Evolutionary conservation across 1,140 invertebrate species (phyloP), one percentile per base, ranked within the genome.

Genomic region (Heliconius nattereri): DNA sequence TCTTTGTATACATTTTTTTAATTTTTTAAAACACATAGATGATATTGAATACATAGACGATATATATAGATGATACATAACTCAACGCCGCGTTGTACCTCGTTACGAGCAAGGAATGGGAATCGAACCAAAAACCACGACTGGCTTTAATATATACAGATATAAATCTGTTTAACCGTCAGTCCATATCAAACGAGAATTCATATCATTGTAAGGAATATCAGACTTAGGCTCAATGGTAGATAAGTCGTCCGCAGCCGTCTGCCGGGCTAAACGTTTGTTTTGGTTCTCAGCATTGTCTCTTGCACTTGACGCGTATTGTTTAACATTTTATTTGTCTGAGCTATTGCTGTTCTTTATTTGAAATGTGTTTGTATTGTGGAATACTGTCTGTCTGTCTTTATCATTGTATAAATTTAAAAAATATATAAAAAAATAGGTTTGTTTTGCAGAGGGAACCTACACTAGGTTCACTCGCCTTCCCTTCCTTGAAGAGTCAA

Each of bases 291-390:
- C 23, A 26, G 60, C 60, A 29, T 66, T 66, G 60, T 66, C 60
- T 7, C 37, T 76, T 76, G 75, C 66, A 71, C 70, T 76, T 76
- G 75, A 71, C 70, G 75, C n/a, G 75, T 32, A 76, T 76, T 76
- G 75, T 76, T 76, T 71, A 49, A 76, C 19, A 40, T 76, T 76
- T 76, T 70, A 76, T 76, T 76, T 76, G 75, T 76, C 49, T 76
- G 29, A 32, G 40, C 57, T 49, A 76, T 76, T 76, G 66, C n/a
- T 66, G 26, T 66, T 66, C 23, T 66, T 66, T 11, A 66, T 29
- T 66, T 26, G 23, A 13, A 6, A 2, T 66, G 60, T 66, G 11
- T 13, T 66, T 66, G 6, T 16, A 66, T 66, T 66, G 60, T 7
- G n/a, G 23, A 11, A 60, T 60, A 23, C n/a, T 11, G 20, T 57